phyloP scores from a whole-genome alignment of 2,113 vertebrate genomes.

The Ibidorhyncha struthersii region DNA sequence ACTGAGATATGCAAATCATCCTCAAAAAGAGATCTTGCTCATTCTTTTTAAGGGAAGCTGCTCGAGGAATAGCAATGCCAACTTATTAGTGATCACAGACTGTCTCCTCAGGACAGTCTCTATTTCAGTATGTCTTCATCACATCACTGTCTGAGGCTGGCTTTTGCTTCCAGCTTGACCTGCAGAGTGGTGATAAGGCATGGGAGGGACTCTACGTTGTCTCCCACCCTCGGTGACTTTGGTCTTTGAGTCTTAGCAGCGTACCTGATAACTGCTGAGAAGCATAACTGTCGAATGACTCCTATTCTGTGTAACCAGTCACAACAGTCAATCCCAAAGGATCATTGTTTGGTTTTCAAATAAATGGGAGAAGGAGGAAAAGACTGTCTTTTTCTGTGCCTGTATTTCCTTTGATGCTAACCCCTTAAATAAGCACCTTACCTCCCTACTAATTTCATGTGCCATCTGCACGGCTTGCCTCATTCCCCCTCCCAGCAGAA shows the following conservation, averaged over 20 bases:
- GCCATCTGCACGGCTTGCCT: neutral
- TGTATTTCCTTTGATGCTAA: neutral
- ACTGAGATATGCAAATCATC: neutral
- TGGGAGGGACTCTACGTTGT: accelerated
- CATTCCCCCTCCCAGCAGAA: neutral
- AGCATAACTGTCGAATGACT: neutral
- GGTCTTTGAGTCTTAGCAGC: neutral
- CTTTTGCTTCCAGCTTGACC: neutral
- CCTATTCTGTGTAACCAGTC: neutral
- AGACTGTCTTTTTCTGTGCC: neutral
- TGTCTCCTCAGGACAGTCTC: neutral
- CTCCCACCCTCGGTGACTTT: neutral
- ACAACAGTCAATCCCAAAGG: neutral
- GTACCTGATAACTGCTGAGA: neutral
- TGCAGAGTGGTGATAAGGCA: neutral
- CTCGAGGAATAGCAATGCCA: neutral
- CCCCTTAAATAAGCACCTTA: neutral
- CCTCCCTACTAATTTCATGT: neutral
- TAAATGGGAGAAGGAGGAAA: neutral
- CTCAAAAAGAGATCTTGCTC: neutral
- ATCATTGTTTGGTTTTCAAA: neutral
- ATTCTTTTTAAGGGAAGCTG: neutral
- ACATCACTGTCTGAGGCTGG: accelerated
- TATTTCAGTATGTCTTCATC: neutral
- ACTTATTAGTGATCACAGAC: neutral